Evolutionary conservation across 2,888 invertebrate genomes (phyloP), one percentile per base, ranked within the genome.

Genomic region (Quadroppia sp.): DNA sequence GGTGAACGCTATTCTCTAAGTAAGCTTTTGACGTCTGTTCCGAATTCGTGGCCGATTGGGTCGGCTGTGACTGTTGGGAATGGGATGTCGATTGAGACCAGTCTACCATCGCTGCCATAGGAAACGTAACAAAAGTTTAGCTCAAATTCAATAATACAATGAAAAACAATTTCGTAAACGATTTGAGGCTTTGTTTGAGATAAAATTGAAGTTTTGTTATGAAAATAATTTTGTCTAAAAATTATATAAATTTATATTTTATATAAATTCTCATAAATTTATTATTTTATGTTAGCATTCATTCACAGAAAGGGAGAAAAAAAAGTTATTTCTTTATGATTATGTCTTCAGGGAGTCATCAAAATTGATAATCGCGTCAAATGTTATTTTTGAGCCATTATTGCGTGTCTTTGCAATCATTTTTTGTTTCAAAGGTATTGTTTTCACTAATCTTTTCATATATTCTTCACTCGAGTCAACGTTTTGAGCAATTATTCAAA

Each of bases 1-100:
- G 32, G 30, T 32, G 30, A 32, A 61, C 61, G 32, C 32, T 61
- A 32, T 61, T 61, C 30, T 61, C 61, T 61, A 61, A 61, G 61
- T 61, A 61, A 61, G 32, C 61, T 32, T 61, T 61, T 32, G 61
- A 32, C 36, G 61, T 32, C 25, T 28, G 25, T 61, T 61, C 61
- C 61, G 32, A 61, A 20, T 61, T 32, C 32, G 61, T 7, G 11
- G 32, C 17, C 61, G 17, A 32, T n/a, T 61, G 61, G 25, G 15
- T 20, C 17, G 30, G 30, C 25, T 28, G 30, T 28, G 32, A 25
- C n/a, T 53, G 53, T 25, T 53, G 53, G 53, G 23, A 53, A 23
- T 53, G 53, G 23, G 53, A 28, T 30, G 6, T 7, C 25, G 61
- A 61, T n/a, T 61, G 61, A 61, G 61, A 61, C 61, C 61, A 61